Base-by-base conservation (phyloP, 2,888 invertebrate species). In the Nemotelus pantherinus region DNA sequence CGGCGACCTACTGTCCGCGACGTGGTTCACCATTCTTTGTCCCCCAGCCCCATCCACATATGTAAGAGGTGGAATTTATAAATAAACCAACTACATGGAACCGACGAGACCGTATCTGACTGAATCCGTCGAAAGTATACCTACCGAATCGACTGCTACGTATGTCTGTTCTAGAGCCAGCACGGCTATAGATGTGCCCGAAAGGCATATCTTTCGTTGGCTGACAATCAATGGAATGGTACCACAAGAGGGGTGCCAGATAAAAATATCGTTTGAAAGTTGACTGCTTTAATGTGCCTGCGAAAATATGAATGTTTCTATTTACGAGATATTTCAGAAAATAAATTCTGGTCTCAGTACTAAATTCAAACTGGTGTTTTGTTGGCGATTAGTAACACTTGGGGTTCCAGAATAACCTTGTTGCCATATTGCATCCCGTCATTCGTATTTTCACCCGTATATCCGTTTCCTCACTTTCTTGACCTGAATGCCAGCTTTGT, bases 1-100 rank as follows among this genome's bases (percentile, higher is more conserved):
- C 57, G 57, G 57, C 57, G 57, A 57, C 57, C 57, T 57, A 57
- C 57, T 63, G 63, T 63, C 63, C 39, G 63, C 43, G n/a, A 25
- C 25, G 25, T 1, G 25, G 25, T 25, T 25, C 25, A 25, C 25
- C 25, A 25, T 25, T 25, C 25, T 25, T 25, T 25, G 25, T 25
- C 25, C 25, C 25, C 25, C 25, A 25, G 25, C 25, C 25, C 25
- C 25, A 25, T 25, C 25, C 25, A 25, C 57, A 10, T 57, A 57
- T 25, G 25, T 57, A 57, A 25, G 3, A 57, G 25, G 2, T 57
- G 57, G 57, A 25, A 57, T 57, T 57, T 57, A 57, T 57, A 57
- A 57, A 57, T 57, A 57, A 57, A 57, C 57, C 57, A 57, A 57
- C 57, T 57, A 57, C 57, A 57, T 57, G 57, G 57, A 25, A 57